Evolutionary conservation across 1,140 invertebrate species (phyloP).

Genomic region (Drosophila pectinifera): DNA sequence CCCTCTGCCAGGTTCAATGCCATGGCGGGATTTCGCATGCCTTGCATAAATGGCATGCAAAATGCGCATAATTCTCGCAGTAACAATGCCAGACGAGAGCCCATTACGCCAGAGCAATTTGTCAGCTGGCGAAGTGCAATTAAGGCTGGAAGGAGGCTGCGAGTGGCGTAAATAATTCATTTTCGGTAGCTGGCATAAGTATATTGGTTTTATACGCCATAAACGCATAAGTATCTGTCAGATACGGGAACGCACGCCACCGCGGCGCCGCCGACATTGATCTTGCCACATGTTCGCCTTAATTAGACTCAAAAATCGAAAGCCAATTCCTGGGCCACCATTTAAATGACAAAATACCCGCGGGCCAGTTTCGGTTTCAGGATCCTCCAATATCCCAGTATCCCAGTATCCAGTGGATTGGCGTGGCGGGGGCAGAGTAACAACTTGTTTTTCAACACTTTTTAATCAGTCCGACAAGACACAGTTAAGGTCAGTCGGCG

Average conservation of each 20-base stretch:
- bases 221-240: slow-evolving; percentile 57
- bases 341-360: slow-evolving; percentile 72
- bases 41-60: slow-evolving; percentile 69
- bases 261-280: slow-evolving; percentile 74
- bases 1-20: slow-evolving; percentile 59
- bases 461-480: slow-evolving; percentile 76
- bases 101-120: slow-evolving; percentile 44
- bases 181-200: slow-evolving; percentile 65
- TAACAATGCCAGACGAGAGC: slow-evolving; percentile 31
- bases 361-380: slow-evolving; percentile 46
- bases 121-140: slow-evolving; percentile 63
- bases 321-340: slow-evolving; percentile 50
- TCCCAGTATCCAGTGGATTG: slow-evolving; percentile 12
- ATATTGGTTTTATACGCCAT: slow-evolving; percentile 34
- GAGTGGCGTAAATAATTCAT: slow-evolving; percentile 75
- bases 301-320: slow-evolving; percentile 70
- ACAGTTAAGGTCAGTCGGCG: slow-evolving; percentile 73
- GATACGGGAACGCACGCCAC: slow-evolving; percentile 50
- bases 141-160: slow-evolving; percentile 57
- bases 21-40: slow-evolving; percentile 23
- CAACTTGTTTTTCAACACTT: slow-evolving; percentile 80
- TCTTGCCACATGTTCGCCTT: slow-evolving; percentile 80
- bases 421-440: slow-evolving; percentile 44
- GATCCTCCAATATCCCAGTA: slow-evolving; percentile 18
- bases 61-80: slow-evolving; percentile 59